phyloP scores from a whole-genome alignment of 2,113 vertebrate genomes.

The Merops nubicus region DNA sequence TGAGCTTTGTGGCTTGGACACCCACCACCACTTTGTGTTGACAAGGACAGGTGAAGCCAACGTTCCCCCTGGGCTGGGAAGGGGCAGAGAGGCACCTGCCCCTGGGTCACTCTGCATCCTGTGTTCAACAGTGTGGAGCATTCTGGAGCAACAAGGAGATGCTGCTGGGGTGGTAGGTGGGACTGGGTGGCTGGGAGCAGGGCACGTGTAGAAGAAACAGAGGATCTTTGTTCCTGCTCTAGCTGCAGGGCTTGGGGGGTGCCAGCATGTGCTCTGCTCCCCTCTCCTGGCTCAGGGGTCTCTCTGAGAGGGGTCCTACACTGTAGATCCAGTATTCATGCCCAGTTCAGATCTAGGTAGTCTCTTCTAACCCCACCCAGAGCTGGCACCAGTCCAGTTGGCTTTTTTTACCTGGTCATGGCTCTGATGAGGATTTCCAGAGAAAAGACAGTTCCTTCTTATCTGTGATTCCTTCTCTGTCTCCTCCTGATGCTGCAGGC shows the following conservation, averaged over 20 bases:
- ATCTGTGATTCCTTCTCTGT: neutral
- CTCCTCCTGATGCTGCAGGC: neutral
- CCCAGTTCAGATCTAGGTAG: neutral
- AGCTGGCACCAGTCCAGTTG: neutral
- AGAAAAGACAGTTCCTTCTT: neutral
- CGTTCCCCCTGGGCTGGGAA: neutral
- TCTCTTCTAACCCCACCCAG: neutral
- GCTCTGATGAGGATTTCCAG: neutral
- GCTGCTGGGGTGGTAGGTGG: neutral
- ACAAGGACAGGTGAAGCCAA: neutral
- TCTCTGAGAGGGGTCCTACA: neutral
- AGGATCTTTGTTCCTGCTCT: neutral
- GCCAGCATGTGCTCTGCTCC: neutral
- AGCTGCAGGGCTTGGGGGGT: neutral
- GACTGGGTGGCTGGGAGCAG: neutral
- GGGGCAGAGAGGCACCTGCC: neutral
- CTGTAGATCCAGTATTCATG: neutral
- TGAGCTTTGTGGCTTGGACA: neutral
- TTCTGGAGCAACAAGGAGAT: neutral
- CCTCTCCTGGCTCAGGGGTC: neutral
- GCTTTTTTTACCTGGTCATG: neutral
- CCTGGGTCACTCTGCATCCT: neutral
- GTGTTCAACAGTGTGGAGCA: fast-evolving
- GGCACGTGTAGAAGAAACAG: fast-evolving
- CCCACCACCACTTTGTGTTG: fast-evolving